Evolutionary conservation across 2,888 invertebrate genomes (phyloP).

Genomic region (Camponotus fellah): DNA sequence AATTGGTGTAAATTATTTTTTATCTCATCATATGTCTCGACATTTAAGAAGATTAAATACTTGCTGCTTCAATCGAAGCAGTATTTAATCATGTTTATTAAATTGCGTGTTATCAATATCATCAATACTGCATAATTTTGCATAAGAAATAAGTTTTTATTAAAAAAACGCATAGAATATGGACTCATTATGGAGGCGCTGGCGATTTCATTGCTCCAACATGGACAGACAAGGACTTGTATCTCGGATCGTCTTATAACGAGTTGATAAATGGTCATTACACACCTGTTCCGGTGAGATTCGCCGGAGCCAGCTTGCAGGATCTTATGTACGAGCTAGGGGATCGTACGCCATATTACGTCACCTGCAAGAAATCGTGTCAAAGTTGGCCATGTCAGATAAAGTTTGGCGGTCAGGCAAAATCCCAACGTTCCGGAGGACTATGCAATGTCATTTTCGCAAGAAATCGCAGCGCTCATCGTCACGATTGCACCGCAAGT

Average conservation of each 20-base stretch:
- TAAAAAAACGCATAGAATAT: slow-evolving; percentile 66
- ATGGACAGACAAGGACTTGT: slow-evolving; percentile 88
- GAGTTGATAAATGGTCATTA: slow-evolving; percentile 77
- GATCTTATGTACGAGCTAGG: slow-evolving; percentile 70
- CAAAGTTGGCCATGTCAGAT: slow-evolving; percentile 76
- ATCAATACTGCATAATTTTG: neutral
- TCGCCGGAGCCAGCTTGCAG: slow-evolving; percentile 76
- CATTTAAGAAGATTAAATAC: neutral
- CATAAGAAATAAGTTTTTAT: neutral
- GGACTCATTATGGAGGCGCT: slow-evolving; percentile 77
- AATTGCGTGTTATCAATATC: neutral
- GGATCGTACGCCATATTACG: slow-evolving; percentile 60
- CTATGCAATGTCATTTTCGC: slow-evolving; percentile 78
- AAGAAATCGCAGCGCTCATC: slow-evolving; percentile 55
- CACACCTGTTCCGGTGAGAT: slow-evolving; percentile 74
- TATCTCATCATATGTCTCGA: neutral
- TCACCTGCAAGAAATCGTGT: slow-evolving; percentile 56
- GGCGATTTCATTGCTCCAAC: slow-evolving; percentile 74
- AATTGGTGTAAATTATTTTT: neutral
- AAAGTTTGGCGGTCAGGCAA: slow-evolving; percentile 27
- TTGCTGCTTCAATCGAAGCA: neutral
- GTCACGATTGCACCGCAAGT: slow-evolving; percentile 7
- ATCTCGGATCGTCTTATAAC: slow-evolving; percentile 86
- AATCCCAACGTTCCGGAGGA: slow-evolving; percentile 51
- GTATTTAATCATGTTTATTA: neutral